Conservation (phyloP, 2,888 invertebrate species). For the Pterostichus niger region DNA sequence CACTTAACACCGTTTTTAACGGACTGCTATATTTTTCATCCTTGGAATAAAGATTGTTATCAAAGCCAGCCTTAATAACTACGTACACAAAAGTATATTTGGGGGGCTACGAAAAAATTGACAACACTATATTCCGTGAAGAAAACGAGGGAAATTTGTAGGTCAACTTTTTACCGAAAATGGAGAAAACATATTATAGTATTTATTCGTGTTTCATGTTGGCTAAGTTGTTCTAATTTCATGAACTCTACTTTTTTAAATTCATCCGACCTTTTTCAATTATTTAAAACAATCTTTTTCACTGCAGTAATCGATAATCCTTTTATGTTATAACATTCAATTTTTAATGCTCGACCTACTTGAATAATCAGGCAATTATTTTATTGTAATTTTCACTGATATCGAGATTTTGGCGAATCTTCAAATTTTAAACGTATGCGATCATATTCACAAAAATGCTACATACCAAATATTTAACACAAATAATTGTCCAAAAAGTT, state of each 20-base stretch:
- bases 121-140: neutral
- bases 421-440: too few species aligned
- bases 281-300: slow-evolving; percentile 21
- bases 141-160: neutral
- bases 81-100: slow-evolving; percentile 41
- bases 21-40: slow-evolving; percentile 54
- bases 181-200: neutral
- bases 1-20: slow-evolving; percentile 60
- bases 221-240: slow-evolving; percentile 2
- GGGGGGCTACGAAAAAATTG: slow-evolving; percentile 10
- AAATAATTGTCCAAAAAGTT: too few species aligned
- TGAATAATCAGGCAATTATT: too few species aligned
- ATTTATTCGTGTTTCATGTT: slow-evolving; percentile 7
- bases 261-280: slow-evolving; percentile 21
- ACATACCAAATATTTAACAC: too few species aligned
- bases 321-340: neutral
- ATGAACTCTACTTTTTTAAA: slow-evolving; percentile 20
- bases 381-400: too few species aligned
- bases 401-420: too few species aligned
- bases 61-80: slow-evolving; percentile 48
- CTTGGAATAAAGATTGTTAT: slow-evolving; percentile 50
- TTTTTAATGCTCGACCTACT: too few species aligned
- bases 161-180: neutral
- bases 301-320: slow-evolving; percentile 8
- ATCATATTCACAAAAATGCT: too few species aligned